Percentiles rank a stretch among this genome's conserved stretches.
Conservation (phyloP, 2,113 vertebrate species). For the Daphoenositta chrysoptera region DNA sequence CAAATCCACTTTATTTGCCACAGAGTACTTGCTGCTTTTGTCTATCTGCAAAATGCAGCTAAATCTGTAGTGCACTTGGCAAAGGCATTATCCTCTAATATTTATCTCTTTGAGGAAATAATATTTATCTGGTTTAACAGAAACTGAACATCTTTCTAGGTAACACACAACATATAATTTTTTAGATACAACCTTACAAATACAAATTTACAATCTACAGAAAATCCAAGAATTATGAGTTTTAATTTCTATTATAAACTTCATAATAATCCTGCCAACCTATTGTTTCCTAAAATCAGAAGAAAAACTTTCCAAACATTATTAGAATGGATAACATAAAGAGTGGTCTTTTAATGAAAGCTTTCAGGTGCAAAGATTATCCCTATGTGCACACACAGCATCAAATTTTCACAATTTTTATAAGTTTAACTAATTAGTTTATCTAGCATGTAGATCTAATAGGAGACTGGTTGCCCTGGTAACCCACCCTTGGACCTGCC, state of each 20-base stretch:
- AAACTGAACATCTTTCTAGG: background rate
- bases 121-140: background rate
- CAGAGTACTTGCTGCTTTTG: background rate
- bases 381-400: rapidly evolving
- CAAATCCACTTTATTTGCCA: background rate
- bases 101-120: background rate
- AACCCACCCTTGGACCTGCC: background rate
- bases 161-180: background rate
- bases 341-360: background rate
- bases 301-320: background rate
- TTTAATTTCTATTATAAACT: background rate
- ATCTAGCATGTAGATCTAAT: background rate
- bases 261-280: background rate
- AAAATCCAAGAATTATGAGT: background rate
- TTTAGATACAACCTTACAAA: background rate
- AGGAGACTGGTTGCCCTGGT: background rate
- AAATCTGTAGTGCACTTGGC: background rate
- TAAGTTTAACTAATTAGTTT: background rate
- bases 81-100: background rate
- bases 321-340: background rate
- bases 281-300: background rate
- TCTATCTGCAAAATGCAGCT: background rate
- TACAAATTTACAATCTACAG: background rate
- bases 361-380: background rate
- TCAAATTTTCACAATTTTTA: background rate